Base-by-base conservation (phyloP, 2,888 invertebrate genomes). In the Thera obeliscata region DNA sequence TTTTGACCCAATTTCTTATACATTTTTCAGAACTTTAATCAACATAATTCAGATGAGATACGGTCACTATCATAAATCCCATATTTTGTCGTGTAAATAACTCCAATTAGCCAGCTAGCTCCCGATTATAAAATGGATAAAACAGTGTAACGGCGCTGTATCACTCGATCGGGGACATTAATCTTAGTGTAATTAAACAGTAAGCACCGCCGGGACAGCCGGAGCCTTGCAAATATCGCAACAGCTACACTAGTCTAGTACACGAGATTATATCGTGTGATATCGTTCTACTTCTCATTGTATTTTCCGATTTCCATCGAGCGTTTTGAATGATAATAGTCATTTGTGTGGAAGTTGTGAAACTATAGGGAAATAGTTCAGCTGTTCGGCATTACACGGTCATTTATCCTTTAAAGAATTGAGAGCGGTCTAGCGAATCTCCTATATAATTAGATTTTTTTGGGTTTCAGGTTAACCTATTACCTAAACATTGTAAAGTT, bases 1-100 rank as follows among this genome's bases (percentile, higher is more conserved):
- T 41, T 41, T 41, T 41, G 2, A 38, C 38, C 5, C 38, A 38
- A 38, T 22, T 22, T 22, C 22, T 22, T 22, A 22, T 22, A 3
- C 0, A 38, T 43, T 43, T 43, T 43, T 41, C 9, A 60, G 41
- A 9, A 38, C 0, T 52, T 50, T 22, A 6, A 61, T 50, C 49
- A 38, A 55, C 49, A 41, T 35, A 46, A 38, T 56, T 38, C 41
- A 22, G 48, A 48, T 60, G 8, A 52, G 12, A 55, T 48, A 48
- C 55, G 61, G 36, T 55, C 57, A 56, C 33, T 1, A 33, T 41
- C 41, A 64, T 64, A 58, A 68, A 68, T 64, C 57, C 35, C n/a
- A 52, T 56, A 65, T 69, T 65, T 62, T 60, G 59, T 69, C 65
- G 59, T 56, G 62, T 69, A 63, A 69, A 69, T 69, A 50, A 69